Base-by-base conservation (phyloP, 2,888 invertebrate genomes). In the Tiliacea aurago region DNA sequence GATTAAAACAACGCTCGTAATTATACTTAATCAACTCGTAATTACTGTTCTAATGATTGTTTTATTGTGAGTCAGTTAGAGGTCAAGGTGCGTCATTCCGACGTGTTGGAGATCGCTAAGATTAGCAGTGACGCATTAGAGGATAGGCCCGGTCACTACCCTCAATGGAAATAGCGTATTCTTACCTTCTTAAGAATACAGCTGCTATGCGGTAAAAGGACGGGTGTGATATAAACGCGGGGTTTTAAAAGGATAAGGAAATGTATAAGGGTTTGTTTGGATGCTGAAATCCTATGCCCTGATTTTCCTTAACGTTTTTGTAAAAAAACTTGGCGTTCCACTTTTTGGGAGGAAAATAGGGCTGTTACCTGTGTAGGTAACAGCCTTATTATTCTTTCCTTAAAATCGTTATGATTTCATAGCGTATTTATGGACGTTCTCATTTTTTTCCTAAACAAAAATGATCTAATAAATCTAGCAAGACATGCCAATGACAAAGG, bases 121-220 rank as follows among this genome's bases (percentile, higher is more conserved):
- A 94, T 94, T 94, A 95, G 93, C 89, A 81, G 80, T 95, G 95
- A 95, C 94, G 92, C 93, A 92, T 87, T 72, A 70, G 73, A 84
- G 85, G 84, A 89, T 88, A 87, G 87, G 86, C 85, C 81, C 91
- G 91, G 91, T 91, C 92, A 91, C 88, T 90, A 91, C 89, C 90
- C 90, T 85, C 81, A 70, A 78, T 83, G 47, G 74, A 76, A 81
- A 81, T 72, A 76, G 72, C 69, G 66, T 81, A 83, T 70, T 71
- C 74, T 56, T 66, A 67, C 74, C 67, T 79, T 43, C 66, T 64
- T 64, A 77, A 33, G 23, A 58, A 56, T 55, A 83, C 56, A 58
- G 28, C 80, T 74, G 80, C 66, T 81, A 70, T 79, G 70, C 67
- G 53, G 84, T 61, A 74, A 70, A 72, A 61, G 33, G 63, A 59